These are phyloP conservation scores for Macquaria ambigua DNA, from an alignment of 2,113 vertebrate species.

Conservation along the genomic window DNA sequence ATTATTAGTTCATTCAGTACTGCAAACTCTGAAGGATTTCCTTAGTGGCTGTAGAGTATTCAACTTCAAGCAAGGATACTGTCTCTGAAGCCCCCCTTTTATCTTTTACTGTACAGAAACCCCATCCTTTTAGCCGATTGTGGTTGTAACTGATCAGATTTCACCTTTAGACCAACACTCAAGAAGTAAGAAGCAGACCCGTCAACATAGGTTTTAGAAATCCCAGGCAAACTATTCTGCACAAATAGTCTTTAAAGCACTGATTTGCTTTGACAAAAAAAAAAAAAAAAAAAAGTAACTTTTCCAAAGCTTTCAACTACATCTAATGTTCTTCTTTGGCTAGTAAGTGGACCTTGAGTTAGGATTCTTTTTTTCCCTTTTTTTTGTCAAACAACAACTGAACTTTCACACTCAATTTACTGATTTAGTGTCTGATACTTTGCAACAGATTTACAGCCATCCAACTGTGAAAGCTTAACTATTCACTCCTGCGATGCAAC, in stretches of 20 bases:
- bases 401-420: neutral
- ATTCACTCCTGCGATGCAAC: slow-evolving; percentile 20
- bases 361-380: too few relatives aligned
- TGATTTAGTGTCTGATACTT: neutral
- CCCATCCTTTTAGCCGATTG: too few relatives aligned
- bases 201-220: neutral
- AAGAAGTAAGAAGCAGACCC: neutral
- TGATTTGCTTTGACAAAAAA: neutral
- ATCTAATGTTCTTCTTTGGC: neutral
- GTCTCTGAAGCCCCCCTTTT: neutral
- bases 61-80: neutral
- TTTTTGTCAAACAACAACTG: neutral
- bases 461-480: neutral
- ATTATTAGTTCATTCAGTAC: neutral
- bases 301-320: neutral
- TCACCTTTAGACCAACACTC: too few relatives aligned
- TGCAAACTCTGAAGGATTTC: neutral
- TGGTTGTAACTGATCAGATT: neutral
- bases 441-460: neutral
- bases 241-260: neutral
- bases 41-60: neutral
- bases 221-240: neutral
- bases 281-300: too few relatives aligned
- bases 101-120: neutral
- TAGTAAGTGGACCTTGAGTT: neutral